Evolutionary conservation across 2,888 invertebrate species (phyloP).

Genomic region (Drosophila melanocephala): DNA sequence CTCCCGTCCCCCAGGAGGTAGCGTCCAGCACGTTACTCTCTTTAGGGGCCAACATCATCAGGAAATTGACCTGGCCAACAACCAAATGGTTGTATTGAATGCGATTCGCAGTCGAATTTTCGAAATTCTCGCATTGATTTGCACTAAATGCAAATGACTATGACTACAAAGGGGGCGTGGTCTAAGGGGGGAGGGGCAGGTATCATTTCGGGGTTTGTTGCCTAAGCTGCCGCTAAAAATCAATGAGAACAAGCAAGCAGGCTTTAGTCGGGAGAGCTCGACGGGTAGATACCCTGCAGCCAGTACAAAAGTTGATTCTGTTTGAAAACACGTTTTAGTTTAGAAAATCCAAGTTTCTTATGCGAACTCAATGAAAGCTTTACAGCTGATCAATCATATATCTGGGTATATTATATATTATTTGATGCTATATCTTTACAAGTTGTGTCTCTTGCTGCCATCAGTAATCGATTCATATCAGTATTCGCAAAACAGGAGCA

Average conservation of each 20-base stretch:
- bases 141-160: conserved; percentile 59
- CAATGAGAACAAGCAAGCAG: conserved; percentile 16
- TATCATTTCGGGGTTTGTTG: not conserved
- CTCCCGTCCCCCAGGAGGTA: not conserved
- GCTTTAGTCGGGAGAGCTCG: too few relatives aligned
- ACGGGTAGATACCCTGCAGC: not conserved
- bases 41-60: conserved; percentile 18
- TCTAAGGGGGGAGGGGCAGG: not conserved
- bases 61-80: conserved; percentile 39
- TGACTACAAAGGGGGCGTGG: not conserved
- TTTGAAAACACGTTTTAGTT: not conserved
- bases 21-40: conserved; percentile 4
- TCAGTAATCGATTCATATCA: not conserved
- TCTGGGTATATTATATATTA: accelerated
- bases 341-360: not conserved
- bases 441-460: too few relatives aligned
- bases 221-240: conserved; percentile 24
- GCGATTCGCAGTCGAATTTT: conserved; percentile 34
- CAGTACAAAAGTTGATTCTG: not conserved
- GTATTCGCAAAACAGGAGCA: not conserved
- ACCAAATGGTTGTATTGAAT: conserved; percentile 27
- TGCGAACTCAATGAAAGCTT: not conserved
- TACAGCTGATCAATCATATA: not conserved
- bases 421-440: not conserved
- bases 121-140: conserved; percentile 49